A percentile compares a stretch with the other conserved stretches of the same genome.
Evolutionary conservation across 2,888 invertebrate species (phyloP).

Genomic region (Orthonevra nobilis): DNA sequence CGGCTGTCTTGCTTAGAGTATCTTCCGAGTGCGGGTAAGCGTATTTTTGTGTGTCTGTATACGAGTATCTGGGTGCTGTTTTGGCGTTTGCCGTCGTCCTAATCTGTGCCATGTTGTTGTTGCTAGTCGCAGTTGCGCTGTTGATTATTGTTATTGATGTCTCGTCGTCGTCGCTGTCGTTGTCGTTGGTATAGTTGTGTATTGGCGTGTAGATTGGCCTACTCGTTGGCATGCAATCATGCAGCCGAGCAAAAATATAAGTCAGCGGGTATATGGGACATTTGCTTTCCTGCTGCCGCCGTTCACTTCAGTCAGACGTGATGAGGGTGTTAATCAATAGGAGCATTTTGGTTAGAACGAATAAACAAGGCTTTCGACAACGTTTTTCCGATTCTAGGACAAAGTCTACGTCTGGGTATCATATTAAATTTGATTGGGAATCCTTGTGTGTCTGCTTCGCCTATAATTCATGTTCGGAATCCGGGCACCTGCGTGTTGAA

Average conservation of each 20-base stretch:
- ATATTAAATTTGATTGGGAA: no score
- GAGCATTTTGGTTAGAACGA: slow-evolving; percentile 36
- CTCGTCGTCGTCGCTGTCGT: slow-evolving; percentile 43
- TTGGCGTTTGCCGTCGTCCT: slow-evolving; percentile 53
- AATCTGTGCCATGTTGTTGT: slow-evolving; percentile 57
- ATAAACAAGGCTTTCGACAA: slow-evolving; percentile 27
- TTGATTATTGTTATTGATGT: slow-evolving; percentile 69
- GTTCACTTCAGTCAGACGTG: slow-evolving; percentile 33
- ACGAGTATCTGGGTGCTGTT: slow-evolving; percentile 31
- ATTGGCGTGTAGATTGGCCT: slow-evolving; percentile 58
- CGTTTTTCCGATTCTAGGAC: no score
- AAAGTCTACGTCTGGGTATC: no score
- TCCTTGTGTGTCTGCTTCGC: no score
- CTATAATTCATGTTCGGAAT: no score
- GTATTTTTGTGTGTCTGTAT: slow-evolving; percentile 1
- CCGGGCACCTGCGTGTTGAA: no score
- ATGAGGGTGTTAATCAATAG: slow-evolving; percentile 60
- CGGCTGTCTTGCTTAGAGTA: background rate
- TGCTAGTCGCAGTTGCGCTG: slow-evolving; percentile 49
- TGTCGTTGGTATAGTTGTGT: slow-evolving; percentile 47
- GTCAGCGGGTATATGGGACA: slow-evolving; percentile 74
- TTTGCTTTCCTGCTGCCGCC: slow-evolving; percentile 39
- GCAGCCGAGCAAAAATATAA: slow-evolving; percentile 72
- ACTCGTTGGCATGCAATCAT: slow-evolving; percentile 65
- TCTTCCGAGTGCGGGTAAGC: no score